Percentiles rank a stretch among this genome's conserved stretches.
phyloP scores from a whole-genome alignment of 2,888 invertebrate species.

The Aleiodes leptofemur region DNA sequence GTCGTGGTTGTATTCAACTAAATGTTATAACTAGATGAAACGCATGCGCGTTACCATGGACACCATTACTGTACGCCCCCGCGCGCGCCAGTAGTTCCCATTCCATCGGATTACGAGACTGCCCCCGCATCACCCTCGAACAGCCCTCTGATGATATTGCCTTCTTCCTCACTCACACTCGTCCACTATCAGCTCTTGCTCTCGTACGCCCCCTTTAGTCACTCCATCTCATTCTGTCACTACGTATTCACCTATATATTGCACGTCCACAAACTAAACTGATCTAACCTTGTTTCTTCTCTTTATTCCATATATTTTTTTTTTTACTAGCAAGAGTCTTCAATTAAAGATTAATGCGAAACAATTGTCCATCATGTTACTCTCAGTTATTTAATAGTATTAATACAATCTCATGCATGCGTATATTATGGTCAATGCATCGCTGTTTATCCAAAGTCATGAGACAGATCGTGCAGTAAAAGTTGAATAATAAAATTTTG shows the following conservation, averaged over 20 bases:
- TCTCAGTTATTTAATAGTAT: background rate
- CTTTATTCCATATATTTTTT: constrained; percentile 48
- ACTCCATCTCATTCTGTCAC: constrained; percentile 70
- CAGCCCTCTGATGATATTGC: constrained; percentile 44
- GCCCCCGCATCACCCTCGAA: constrained; percentile 23
- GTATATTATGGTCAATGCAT: constrained; percentile 5
- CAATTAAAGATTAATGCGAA: constrained; percentile 53
- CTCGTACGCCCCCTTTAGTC: constrained; percentile 60
- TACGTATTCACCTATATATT: constrained; percentile 46
- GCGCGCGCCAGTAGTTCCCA: constrained; percentile 55
- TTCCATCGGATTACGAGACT: constrained; percentile 45
- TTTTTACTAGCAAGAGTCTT: constrained; percentile 53
- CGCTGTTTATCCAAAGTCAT: constrained; percentile 18
- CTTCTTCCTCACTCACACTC: constrained; percentile 33
- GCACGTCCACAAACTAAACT: constrained; percentile 39
- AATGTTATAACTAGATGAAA: constrained; percentile 56
- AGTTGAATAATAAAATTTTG: constrained; percentile 2
- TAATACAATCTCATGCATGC: background rate
- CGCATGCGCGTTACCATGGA: constrained; percentile 75
- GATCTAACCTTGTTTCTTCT: constrained; percentile 49
- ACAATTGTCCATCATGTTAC: constrained; percentile 26
- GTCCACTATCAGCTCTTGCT: constrained; percentile 48
- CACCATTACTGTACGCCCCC: constrained; percentile 73
- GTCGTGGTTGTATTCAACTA: constrained; percentile 53
- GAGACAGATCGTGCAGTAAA: background rate